Evolutionary conservation across 2,113 vertebrate species (phyloP), one percentile per base, ranked within the genome.

Genomic region (Rhombomys opimus): DNA sequence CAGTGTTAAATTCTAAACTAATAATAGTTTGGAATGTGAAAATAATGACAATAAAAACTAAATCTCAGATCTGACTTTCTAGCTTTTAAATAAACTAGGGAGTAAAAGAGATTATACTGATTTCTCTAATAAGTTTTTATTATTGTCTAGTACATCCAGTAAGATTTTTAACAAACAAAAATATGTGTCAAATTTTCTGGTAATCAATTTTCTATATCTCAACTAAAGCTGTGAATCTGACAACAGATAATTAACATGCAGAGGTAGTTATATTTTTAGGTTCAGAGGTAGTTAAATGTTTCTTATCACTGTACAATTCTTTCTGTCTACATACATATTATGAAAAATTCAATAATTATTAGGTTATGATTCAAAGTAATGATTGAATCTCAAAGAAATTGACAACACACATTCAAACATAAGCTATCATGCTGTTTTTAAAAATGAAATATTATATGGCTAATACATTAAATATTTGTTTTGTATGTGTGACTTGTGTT

Each of bases 321-420:
- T 91, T 91, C 32, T 70, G 3, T 65, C 75, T 91, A 41, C 17
- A 80, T 1, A 91, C 20, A 12, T 87, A 57, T 20, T 78, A 1
- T 23, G 67, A 6, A 77, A 78, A 54, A 87, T 0, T 78, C 50
- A 80, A 57, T 61, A 14, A 57, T 82, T 91, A 72, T 23, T 72
- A 76, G 4, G 41, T 80, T 95, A 87, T 75, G 7, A 87, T 61
- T 3, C 20, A 95, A 95, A 95, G 73, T 76, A 89, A 77, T 93
- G 25, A 86, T 30, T 85, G 18, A 52, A 38, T 76, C 73, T 27
- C 22, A 76, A 41, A 23, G 41, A 25, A 75, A 75, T n/a, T 80
- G 35, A 25, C 14, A 65, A 5, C 12, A 17, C 38, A 54, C 0
- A 89, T 72, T 86, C 72, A 67, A 81, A 22, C 54, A 59, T 46